Conservation (phyloP, 2,797 vertebrate species). For the Anguilla pacifica region DNA sequence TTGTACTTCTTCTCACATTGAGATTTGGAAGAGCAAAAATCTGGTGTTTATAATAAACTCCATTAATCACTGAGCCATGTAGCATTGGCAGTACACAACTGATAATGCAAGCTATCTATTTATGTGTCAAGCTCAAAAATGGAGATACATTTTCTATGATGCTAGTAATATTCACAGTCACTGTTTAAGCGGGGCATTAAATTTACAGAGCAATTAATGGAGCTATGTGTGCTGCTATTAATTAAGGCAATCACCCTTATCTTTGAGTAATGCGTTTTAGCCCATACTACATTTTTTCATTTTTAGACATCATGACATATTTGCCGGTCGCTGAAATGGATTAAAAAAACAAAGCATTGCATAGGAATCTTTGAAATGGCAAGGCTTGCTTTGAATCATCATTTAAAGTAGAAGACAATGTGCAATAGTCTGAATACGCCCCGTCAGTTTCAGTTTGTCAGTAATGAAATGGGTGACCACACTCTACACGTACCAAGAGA, state of each 20-base stretch:
- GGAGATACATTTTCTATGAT: background rate
- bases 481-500: background rate
- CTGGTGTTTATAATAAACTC: conserved; percentile 1
- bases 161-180: background rate
- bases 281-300: background rate
- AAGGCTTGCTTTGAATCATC: background rate
- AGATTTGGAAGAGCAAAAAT: background rate
- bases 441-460: background rate
- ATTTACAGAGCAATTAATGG: background rate
- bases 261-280: background rate
- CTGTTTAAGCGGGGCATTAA: background rate
- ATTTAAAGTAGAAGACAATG: background rate
- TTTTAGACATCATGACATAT: background rate
- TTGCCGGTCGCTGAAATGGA: background rate
- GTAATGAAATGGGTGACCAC: background rate
- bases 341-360: background rate
- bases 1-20: background rate
- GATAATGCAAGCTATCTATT: background rate
- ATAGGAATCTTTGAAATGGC: background rate
- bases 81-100: background rate
- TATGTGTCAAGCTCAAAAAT: background rate
- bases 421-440: background rate
- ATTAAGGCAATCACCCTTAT: background rate
- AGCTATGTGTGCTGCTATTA: background rate
- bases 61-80: background rate